These are phyloP conservation scores for Odontamblyopus lacepedii DNA, from an alignment of 2,797 vertebrate genomes.

Conservation along the genomic window DNA sequence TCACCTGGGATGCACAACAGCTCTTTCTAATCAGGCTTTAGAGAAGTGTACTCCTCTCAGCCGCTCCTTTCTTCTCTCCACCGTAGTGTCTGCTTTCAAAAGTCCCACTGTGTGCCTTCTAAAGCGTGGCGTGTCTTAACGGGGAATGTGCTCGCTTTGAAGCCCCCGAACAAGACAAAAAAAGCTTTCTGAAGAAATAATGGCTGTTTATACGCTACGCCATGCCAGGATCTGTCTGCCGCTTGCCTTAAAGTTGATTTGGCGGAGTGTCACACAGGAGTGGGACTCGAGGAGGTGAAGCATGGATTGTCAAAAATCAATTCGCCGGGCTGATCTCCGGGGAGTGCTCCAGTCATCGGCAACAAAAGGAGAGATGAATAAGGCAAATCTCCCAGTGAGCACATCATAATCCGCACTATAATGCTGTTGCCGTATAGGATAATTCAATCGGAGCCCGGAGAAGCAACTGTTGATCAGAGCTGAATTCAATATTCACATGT, in stretches of 20 bases:
- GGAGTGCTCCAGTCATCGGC: conserved; percentile 69
- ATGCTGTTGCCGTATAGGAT: conserved; percentile 64
- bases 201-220: conserved; percentile 73
- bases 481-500: conserved; percentile 67
- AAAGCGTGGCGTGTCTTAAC: conserved; percentile 53
- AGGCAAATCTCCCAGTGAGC: conserved; percentile 72
- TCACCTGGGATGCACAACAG: conserved; percentile 19
- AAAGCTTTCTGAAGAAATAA: conserved; percentile 77
- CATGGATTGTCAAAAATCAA: conserved; percentile 80
- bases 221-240: conserved; percentile 74
- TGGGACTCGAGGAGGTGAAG: conserved; percentile 71
- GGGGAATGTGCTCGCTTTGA: conserved; percentile 61
- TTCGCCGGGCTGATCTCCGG: conserved; percentile 70
- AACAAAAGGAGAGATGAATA: conserved; percentile 76
- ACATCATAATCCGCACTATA: conserved; percentile 73
- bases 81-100: conserved; percentile 40
- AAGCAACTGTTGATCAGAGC: conserved; percentile 68
- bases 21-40: conserved; percentile 38
- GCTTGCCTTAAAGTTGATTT: conserved; percentile 79
- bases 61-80: conserved; percentile 15
- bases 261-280: conserved; percentile 69
- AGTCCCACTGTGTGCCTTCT: conserved; percentile 53
- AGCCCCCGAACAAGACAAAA: conserved; percentile 68
- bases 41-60: conserved; percentile 24
- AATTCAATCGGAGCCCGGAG: conserved; percentile 69